A percentile compares a stretch with the other conserved stretches of the same genome.
Evolutionary conservation across 1,140 invertebrate genomes (phyloP).

Genomic region (Eulimnadia texana): DNA sequence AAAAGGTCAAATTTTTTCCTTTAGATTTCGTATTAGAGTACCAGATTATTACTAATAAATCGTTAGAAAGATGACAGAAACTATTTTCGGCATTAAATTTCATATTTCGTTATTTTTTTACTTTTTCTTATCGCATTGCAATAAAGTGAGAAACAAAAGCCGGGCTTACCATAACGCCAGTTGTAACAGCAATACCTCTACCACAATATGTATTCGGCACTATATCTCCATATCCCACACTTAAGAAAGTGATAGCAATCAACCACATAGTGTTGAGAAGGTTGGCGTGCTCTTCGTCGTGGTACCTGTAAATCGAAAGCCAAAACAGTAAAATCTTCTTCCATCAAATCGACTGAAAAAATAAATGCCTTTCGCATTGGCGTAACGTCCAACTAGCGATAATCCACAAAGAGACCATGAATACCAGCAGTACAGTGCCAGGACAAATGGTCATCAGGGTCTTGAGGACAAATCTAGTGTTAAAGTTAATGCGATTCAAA

Average conservation of each 20-base stretch:
- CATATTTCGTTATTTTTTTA: too few relatives aligned
- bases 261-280: slow-evolving; percentile 86
- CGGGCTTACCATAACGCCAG: slow-evolving; percentile 63
- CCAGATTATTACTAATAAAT: too few relatives aligned
- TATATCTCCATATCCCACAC: slow-evolving; percentile 70
- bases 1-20: too few relatives aligned
- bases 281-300: slow-evolving; percentile 75
- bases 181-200: slow-evolving; percentile 72
- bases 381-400: slow-evolving; percentile 97
- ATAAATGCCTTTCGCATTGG: slow-evolving; percentile 94
- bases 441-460: slow-evolving; percentile 99
- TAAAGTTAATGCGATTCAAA: slow-evolving; percentile 98
- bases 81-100: too few relatives aligned
- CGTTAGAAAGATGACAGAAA: too few relatives aligned
- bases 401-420: slow-evolving; percentile 98
- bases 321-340: neutral
- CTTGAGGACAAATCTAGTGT: slow-evolving; percentile 97
- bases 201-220: slow-evolving; percentile 91
- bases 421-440: slow-evolving; percentile 91
- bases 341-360: too few relatives aligned
- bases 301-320: slow-evolving; percentile 57
- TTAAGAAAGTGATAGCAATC: slow-evolving; percentile 75
- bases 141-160: too few relatives aligned
- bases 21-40: too few relatives aligned
- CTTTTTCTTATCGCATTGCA: too few relatives aligned